Evolutionary conservation across 2,888 invertebrate genomes (phyloP), one percentile per base, ranked within the genome.

Genomic region (Orchestes rusci): DNA sequence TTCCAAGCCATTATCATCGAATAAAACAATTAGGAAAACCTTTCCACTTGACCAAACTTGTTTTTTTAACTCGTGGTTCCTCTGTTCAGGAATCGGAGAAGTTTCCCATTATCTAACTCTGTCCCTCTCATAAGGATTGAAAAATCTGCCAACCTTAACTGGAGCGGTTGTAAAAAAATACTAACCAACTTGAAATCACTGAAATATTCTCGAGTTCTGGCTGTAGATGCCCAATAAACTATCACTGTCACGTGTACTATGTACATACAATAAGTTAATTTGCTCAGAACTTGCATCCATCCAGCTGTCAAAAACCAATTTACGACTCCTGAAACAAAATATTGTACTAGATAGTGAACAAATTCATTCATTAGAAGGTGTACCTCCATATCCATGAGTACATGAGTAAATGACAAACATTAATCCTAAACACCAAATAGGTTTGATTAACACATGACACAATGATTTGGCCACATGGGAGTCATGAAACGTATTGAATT

Each of bases 211-310:
- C 41, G 37, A 3, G 42, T 41, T 19, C 50, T 43, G 12, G 16
- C 19, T 1, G 16, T 33, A 10, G 47, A 13, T 4, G 47, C 5
- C 39, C 41, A 33, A 10, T 45, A 46, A 1, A 40, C 12, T 17
- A 53, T 27, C 0, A 54, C 50, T 10, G 48, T 32, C 42, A 48
- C 51, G 56, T 77, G 77, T 0, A 73, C 53, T 7, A 77, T 57
- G 52, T 74, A 78, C 60, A 76, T 69, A 8, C 73, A 73, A 51
- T 72, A 77, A 0, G 75, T 74, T 8, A 77, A 61, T 10, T 73
- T 69, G 1, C 72, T 71, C 1, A 75, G 65, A 10, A 75, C 61
- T 59, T 73, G 72, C 69, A 75, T 76, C 27, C 73, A 53, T 10
- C 61, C 56, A 1, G 70, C 58, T 0, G 73, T 73, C 1, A 76